A percentile compares a stretch with the other conserved stretches of the same genome.
These are phyloP conservation scores for Nothocercus julius DNA, from an alignment of 2,113 vertebrate genomes.

Conservation along the genomic window DNA sequence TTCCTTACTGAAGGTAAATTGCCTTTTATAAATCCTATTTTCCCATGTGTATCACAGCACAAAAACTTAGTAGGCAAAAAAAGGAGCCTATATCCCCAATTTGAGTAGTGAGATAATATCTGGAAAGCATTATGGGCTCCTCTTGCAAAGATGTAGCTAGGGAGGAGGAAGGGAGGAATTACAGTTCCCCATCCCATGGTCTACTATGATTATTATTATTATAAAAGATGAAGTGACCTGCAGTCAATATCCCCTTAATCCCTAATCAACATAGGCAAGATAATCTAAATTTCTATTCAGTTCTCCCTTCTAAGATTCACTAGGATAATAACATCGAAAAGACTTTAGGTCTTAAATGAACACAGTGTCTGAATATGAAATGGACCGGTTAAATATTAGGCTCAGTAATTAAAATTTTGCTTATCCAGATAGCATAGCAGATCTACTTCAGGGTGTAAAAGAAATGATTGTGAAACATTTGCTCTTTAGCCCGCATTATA, in stretches of 20 bases:
- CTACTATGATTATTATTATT: not conserved
- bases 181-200: rapidly evolving
- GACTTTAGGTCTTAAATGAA: not conserved
- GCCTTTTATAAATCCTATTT: not conserved
- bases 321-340: not conserved
- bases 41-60: not conserved
- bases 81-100: not conserved
- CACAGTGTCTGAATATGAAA: not conserved
- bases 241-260: not conserved
- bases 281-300: not conserved
- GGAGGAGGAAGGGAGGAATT: not conserved
- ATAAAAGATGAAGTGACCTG: not conserved
- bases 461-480: not conserved
- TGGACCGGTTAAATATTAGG: not conserved
- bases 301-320: not conserved
- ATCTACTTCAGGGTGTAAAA: not conserved
- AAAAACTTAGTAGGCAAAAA: not conserved
- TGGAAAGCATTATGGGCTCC: not conserved
- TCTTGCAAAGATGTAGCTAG: not conserved
- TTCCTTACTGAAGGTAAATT: not conserved
- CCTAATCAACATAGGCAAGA: not conserved
- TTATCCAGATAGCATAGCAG: not conserved
- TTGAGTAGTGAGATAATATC: not conserved
- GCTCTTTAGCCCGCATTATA: not conserved
- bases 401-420: not conserved